phyloP scores from a whole-genome alignment of 2,113 vertebrate species.

The Pelodiscus sinensis region DNA sequence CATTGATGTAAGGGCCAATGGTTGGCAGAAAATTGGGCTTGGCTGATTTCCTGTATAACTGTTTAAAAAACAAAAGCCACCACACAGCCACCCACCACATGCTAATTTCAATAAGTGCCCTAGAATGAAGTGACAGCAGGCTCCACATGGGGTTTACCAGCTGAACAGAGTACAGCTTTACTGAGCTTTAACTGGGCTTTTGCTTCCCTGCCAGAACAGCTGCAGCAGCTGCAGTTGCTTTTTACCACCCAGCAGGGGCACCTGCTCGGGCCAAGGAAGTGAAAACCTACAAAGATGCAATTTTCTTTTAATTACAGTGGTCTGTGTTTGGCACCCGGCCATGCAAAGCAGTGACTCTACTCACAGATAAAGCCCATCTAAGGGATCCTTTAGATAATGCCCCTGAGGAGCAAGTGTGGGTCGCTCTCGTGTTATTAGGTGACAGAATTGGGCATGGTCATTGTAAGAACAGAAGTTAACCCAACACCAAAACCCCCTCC shows the following conservation, averaged over 20 bases:
- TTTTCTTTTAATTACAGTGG: constrained; percentile 69
- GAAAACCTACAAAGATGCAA: constrained; percentile 69
- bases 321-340: constrained; percentile 58
- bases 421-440: constrained; percentile 4
- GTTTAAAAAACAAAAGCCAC: not conserved
- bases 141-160: constrained; percentile 31
- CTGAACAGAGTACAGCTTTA: constrained; percentile 55
- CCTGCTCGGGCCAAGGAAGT: constrained; percentile 68
- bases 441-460: not conserved
- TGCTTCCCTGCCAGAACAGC: constrained; percentile 70
- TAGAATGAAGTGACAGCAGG: constrained; percentile 52
- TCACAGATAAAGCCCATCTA: constrained; percentile 40
- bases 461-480: not conserved
- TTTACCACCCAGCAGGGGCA: constrained; percentile 65
- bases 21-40: constrained; percentile 28
- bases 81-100: not conserved
- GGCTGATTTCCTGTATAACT: constrained; percentile 26
- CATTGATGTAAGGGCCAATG: not conserved
- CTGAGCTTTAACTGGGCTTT: constrained; percentile 59
- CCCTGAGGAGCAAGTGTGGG: not conserved
- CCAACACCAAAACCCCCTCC: not conserved
- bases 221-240: constrained; percentile 73
- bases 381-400: not conserved
- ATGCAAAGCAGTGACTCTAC: constrained; percentile 17
- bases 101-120: constrained; percentile 60